Percentiles rank a stretch among this genome's conserved stretches.
Evolutionary conservation across 1,140 invertebrate species (phyloP).

Genomic region (Apis florea): DNA sequence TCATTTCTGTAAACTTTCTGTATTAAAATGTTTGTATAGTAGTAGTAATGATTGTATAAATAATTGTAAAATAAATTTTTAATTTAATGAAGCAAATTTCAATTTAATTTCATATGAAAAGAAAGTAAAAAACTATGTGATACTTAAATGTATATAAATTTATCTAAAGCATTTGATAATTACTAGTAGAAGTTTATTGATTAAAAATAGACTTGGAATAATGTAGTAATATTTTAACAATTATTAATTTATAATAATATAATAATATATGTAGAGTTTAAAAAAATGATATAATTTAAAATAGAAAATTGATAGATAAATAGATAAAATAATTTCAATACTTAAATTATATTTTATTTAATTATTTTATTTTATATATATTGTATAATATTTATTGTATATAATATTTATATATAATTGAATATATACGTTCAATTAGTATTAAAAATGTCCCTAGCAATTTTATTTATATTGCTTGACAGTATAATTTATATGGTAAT

Average conservation of each 20-base stretch:
- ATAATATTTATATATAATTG: neutral
- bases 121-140: no score
- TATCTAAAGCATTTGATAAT: neutral
- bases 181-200: neutral
- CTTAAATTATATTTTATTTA: no score
- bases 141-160: neutral
- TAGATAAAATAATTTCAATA: neutral
- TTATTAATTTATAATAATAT: neutral
- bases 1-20: neutral
- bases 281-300: neutral
- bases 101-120: neutral
- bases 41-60: constrained; percentile 32
- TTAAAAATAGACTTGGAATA: neutral
- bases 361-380: no score
- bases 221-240: neutral
- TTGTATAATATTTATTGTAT: no score
- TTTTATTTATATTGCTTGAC: neutral
- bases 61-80: constrained; percentile 31
- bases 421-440: neutral
- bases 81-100: neutral
- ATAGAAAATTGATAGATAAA: neutral
- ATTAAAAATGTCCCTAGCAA: constrained; percentile 14
- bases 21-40: constrained; percentile 27
- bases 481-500: neutral
- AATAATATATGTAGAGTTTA: neutral